phyloP scores from a whole-genome alignment of 1,140 invertebrate species.

The Drosophila seguyi region DNA sequence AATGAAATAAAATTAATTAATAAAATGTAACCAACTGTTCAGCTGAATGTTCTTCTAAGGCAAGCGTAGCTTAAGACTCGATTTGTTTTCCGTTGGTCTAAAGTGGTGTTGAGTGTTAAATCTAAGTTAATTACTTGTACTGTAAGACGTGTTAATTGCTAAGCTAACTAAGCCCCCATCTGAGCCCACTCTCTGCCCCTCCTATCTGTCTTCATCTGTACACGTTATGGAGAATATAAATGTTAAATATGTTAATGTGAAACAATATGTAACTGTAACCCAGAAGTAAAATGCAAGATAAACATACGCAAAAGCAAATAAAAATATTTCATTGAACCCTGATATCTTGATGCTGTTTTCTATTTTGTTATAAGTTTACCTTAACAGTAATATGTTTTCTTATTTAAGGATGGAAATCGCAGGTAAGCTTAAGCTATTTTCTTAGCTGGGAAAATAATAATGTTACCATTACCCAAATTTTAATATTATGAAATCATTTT shows the following conservation, averaged over 20 bases:
- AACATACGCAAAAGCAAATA: conserved; percentile 56
- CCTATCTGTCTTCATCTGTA: conserved; percentile 27
- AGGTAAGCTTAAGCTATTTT: neutral
- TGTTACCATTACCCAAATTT: no score
- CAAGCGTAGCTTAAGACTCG: conserved; percentile 40
- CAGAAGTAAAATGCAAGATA: conserved; percentile 46
- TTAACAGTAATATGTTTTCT: neutral
- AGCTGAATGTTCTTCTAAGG: conserved; percentile 68
- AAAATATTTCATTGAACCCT: conserved; percentile 78
- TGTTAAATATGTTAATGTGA: conserved; percentile 65
- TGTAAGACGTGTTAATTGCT: conserved; percentile 54
- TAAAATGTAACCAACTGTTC: conserved; percentile 58
- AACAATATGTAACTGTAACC: conserved; percentile 65
- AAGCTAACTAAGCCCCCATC: conserved; percentile 20
- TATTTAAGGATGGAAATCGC: neutral
- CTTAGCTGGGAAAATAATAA: no score
- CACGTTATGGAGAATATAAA: conserved; percentile 59
- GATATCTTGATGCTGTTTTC: conserved; percentile 7
- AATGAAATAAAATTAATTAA: neutral
- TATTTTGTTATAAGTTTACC: neutral
- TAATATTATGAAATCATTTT: no score
- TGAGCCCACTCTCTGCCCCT: conserved; percentile 2
- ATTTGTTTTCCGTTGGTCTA: conserved; percentile 41
- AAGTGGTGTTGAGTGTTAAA: conserved; percentile 37
- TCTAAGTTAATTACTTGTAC: conserved; percentile 47